Conservation (phyloP, 2,797 vertebrate genomes). For the Columba guinea region DNA sequence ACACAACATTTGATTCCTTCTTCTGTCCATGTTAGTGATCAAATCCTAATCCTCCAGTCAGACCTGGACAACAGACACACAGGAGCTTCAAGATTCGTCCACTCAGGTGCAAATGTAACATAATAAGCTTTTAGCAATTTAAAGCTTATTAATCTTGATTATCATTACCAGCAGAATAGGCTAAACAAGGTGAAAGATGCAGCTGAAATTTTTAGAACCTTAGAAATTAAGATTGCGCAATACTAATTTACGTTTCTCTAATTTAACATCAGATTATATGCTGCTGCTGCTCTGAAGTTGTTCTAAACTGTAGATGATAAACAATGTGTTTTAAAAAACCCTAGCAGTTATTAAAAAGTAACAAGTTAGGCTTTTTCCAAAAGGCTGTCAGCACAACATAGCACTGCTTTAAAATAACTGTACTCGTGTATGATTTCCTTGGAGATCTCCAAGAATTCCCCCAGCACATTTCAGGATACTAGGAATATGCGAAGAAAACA, state of each 20-base stretch:
- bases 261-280: background rate
- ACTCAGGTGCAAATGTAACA: background rate
- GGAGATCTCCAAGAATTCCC: background rate
- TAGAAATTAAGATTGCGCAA: background rate
- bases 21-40: background rate
- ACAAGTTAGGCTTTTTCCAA: background rate
- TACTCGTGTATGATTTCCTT: background rate
- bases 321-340: background rate
- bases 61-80: background rate
- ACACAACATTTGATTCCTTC: background rate
- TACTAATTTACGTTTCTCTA: background rate
- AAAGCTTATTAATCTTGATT: background rate
- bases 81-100: background rate
- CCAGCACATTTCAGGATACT: background rate
- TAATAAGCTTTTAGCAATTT: background rate
- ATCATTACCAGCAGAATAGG: background rate
- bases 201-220: background rate
- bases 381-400: background rate
- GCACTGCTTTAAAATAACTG: background rate
- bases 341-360: background rate
- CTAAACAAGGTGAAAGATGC: background rate
- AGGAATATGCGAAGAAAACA: rapidly evolving
- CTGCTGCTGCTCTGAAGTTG: background rate
- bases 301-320: background rate
- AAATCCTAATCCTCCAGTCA: background rate